Conservation (phyloP, 2,888 invertebrate species). For the Salticus scenicus region DNA sequence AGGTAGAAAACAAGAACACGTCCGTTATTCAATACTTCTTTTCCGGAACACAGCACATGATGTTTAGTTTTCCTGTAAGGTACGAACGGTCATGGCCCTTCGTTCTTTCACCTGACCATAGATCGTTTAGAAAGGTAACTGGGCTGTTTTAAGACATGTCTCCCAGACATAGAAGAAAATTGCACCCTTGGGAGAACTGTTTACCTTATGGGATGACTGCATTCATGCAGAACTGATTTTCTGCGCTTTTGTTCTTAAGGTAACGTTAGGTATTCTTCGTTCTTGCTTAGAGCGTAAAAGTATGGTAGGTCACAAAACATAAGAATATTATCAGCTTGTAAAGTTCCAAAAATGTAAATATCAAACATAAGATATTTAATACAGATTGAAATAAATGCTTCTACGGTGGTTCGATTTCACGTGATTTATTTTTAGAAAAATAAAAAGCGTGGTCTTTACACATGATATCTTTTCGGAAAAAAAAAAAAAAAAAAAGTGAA, state of each 20-base stretch:
- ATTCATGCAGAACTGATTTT: not conserved
- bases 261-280: not conserved
- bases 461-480: no score
- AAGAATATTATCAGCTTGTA: no score
- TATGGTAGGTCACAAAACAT: no score
- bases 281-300: no score
- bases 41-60: not conserved
- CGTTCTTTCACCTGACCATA: not conserved
- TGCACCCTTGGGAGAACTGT: not conserved
- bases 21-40: not conserved
- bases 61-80: not conserved
- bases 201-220: not conserved
- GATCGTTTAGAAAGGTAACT: not conserved
- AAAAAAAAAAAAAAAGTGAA: no score
- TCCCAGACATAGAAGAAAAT: not conserved
- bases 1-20: no score
- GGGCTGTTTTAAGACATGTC: constrained; percentile 5
- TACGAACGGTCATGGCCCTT: constrained; percentile 14
- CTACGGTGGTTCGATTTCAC: no score
- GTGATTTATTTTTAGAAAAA: no score
- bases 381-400: no score
- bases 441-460: no score
- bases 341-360: no score
- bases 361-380: no score
- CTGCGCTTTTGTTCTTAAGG: not conserved